These are phyloP conservation scores for Bradypodion ventrale DNA, from an alignment of 2,797 vertebrate genomes.

Conservation along the genomic window DNA sequence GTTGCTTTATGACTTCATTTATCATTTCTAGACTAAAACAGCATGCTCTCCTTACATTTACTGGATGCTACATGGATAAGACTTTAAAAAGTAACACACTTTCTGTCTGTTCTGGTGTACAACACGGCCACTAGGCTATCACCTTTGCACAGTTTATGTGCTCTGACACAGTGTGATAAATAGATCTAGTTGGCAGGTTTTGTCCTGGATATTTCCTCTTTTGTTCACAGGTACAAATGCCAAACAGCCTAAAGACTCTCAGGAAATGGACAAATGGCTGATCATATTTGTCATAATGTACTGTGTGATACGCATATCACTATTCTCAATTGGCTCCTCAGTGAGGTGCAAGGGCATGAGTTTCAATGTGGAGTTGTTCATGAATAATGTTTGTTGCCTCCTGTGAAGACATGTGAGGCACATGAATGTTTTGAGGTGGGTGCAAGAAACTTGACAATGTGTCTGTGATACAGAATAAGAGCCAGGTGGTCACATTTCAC, in stretches of 20 bases:
- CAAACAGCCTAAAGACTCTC: slow-evolving; percentile 30
- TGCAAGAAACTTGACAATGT: slow-evolving; percentile 17
- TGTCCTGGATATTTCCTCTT: slow-evolving; percentile 25
- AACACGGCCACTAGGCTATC: neutral
- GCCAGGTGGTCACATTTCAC: slow-evolving; percentile 35
- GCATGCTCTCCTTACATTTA: neutral
- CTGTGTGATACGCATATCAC: slow-evolving; percentile 14
- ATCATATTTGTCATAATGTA: slow-evolving; percentile 38
- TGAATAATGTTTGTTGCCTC: slow-evolving; percentile 16
- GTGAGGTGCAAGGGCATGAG: slow-evolving; percentile 42
- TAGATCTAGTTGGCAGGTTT: neutral
- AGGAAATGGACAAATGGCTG: slow-evolving; percentile 29
- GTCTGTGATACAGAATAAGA: slow-evolving; percentile 18
- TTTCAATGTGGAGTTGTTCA: slow-evolving; percentile 25
- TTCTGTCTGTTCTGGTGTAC: neutral
- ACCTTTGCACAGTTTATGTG: slow-evolving; percentile 15
- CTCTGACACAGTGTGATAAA: neutral
- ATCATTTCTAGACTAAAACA: neutral
- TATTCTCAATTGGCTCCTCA: slow-evolving; percentile 41
- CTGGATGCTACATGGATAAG: neutral
- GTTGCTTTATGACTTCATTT: neutral
- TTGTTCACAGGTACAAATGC: slow-evolving; percentile 14
- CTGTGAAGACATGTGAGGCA: neutral
- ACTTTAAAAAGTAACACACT: neutral
- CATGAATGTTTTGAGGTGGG: slow-evolving; percentile 33